phyloP scores from a whole-genome alignment of 2,797 vertebrate species.

The Premnoplex brunnescens region DNA sequence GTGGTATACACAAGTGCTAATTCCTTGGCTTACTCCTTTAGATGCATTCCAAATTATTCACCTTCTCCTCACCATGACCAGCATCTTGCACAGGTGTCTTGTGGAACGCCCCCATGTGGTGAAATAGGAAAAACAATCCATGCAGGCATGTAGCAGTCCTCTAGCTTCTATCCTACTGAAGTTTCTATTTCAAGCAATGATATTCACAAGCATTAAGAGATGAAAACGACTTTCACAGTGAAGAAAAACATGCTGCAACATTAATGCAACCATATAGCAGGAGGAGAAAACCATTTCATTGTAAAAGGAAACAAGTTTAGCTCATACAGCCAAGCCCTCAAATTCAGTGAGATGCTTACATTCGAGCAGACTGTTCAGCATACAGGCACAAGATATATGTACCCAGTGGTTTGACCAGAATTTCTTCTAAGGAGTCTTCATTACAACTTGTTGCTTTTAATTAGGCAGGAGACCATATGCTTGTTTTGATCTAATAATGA shows the following conservation, averaged over 20 bases:
- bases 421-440: neutral
- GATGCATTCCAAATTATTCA: neutral
- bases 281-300: neutral
- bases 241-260: neutral
- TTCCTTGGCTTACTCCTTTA: neutral
- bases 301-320: neutral
- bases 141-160: accelerated
- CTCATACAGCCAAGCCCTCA: neutral
- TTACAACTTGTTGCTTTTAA: neutral
- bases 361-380: neutral
- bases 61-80: neutral
- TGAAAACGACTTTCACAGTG: neutral
- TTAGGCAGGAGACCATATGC: neutral
- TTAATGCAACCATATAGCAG: neutral
- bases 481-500: neutral
- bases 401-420: neutral
- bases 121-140: neutral
- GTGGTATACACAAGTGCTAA: accelerated
- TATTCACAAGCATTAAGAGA: neutral
- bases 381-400: neutral
- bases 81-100: neutral
- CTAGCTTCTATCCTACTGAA: neutral
- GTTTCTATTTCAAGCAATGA: neutral
- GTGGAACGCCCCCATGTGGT: neutral
- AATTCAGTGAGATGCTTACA: neutral